These are phyloP conservation scores for Aphelocoma coerulescens DNA, from an alignment of 2,113 vertebrate species.

Conservation along the genomic window DNA sequence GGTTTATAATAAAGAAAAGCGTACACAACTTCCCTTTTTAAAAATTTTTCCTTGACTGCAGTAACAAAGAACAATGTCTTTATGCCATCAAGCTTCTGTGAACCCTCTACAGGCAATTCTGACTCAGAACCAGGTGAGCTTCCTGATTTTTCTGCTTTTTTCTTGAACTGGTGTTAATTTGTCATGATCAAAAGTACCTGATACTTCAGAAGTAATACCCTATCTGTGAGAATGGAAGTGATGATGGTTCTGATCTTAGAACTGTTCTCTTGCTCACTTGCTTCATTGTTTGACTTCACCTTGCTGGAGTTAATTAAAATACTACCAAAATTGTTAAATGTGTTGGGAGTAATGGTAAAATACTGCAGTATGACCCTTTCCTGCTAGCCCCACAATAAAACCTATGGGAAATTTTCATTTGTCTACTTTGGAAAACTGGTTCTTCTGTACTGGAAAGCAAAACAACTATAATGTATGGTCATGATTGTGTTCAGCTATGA, in stretches of 20 bases:
- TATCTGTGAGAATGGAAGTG: neutral
- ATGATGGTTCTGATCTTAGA: neutral
- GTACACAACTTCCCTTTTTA: neutral
- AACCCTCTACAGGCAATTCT: conserved; percentile 89
- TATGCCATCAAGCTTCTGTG: conserved; percentile 93
- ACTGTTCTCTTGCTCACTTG: neutral
- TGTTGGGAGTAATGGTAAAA: neutral
- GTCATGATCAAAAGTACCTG: neutral
- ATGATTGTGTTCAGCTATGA: neutral
- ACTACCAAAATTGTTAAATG: neutral
- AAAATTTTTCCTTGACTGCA: conserved; percentile 59
- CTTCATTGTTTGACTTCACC: neutral
- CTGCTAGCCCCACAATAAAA: neutral
- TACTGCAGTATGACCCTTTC: neutral
- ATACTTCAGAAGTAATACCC: neutral
- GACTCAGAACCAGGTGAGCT: conserved; percentile 91
- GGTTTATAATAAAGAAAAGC: neutral
- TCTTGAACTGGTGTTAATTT: neutral
- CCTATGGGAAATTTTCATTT: neutral
- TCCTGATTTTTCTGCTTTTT: neutral
- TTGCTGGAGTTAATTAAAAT: neutral
- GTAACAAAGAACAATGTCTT: conserved; percentile 96
- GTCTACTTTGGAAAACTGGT: neutral
- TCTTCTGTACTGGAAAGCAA: neutral
- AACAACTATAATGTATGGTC: neutral